Percentiles rank a stretch among this genome's conserved stretches.
These are phyloP conservation scores for Chironomus tepperi DNA, from an alignment of 1,140 invertebrate genomes.

Conservation along the genomic window DNA sequence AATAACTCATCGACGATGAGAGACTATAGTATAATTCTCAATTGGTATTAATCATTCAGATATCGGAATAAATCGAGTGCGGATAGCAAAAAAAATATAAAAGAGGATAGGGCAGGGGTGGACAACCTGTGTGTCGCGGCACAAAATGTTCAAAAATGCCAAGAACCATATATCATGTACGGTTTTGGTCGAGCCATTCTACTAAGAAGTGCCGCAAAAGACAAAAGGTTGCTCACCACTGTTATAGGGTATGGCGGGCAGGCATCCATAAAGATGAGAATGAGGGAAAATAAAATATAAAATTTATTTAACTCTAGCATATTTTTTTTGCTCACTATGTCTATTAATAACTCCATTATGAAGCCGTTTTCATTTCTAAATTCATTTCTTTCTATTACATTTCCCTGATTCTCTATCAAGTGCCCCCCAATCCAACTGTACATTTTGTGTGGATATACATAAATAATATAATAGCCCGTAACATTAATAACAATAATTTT, in stretches of 20 bases:
- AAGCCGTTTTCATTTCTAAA: not conserved
- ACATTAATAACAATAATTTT: not conserved
- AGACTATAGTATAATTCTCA: not conserved
- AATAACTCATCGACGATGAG: not conserved
- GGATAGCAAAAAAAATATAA: no score
- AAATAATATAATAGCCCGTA: not conserved
- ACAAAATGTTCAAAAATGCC: no score
- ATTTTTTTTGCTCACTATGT: not conserved
- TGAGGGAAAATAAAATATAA: no score
- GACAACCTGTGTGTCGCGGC: no score
- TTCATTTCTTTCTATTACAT: not conserved
- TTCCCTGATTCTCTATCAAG: not conserved
- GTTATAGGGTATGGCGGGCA: no score
- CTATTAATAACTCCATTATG: conserved; percentile 14
- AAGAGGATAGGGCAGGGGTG: no score
- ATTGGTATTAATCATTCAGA: conserved; percentile 7
- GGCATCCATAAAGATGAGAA: no score
- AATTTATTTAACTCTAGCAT: no score
- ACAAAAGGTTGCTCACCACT: no score
- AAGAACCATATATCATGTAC: no score
- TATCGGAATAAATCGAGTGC: not conserved
- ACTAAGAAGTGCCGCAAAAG: no score
- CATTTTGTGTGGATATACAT: not conserved
- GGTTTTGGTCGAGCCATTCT: no score
- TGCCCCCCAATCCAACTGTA: not conserved